Evolutionary conservation across 2,797 vertebrate species (phyloP).

Genomic region (Emydoidea blandingii): DNA sequence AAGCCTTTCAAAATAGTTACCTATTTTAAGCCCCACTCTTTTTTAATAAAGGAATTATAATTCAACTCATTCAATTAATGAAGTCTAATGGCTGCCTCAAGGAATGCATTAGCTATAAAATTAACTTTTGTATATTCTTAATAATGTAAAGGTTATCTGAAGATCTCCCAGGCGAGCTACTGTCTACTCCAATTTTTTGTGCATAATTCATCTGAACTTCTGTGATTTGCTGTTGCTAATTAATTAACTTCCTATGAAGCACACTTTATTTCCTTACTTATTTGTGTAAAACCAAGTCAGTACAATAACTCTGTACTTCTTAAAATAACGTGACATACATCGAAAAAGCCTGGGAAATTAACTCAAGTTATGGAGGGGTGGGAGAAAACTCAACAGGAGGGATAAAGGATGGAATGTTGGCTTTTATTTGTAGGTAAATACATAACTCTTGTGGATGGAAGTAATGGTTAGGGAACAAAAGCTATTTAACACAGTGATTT

Average conservation of each 20-base stretch:
- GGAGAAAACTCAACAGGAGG: background rate
- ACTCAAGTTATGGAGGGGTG: background rate
- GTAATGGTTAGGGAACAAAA: background rate
- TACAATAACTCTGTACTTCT: background rate
- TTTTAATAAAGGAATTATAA: background rate
- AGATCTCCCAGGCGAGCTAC: constrained; percentile 21
- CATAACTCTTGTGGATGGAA: background rate
- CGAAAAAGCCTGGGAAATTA: background rate
- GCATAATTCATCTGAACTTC: constrained; percentile 18
- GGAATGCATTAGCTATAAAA: constrained; percentile 47
- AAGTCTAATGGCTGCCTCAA: constrained; percentile 57
- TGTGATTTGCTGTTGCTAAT: background rate
- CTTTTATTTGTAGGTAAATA: background rate
- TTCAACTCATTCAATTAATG: constrained; percentile 39
- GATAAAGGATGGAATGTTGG: background rate
- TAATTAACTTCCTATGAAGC: background rate
- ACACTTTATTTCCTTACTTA: background rate
- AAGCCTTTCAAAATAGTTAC: background rate
- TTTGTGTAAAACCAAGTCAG: background rate
- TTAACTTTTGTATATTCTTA: constrained; percentile 41
- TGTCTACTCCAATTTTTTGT: background rate
- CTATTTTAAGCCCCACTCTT: background rate
- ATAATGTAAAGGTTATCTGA: constrained; percentile 19
- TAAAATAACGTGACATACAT: background rate
- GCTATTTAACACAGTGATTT: background rate